Conservation (phyloP, 2,888 invertebrate species). For the Odontothrips loti region DNA sequence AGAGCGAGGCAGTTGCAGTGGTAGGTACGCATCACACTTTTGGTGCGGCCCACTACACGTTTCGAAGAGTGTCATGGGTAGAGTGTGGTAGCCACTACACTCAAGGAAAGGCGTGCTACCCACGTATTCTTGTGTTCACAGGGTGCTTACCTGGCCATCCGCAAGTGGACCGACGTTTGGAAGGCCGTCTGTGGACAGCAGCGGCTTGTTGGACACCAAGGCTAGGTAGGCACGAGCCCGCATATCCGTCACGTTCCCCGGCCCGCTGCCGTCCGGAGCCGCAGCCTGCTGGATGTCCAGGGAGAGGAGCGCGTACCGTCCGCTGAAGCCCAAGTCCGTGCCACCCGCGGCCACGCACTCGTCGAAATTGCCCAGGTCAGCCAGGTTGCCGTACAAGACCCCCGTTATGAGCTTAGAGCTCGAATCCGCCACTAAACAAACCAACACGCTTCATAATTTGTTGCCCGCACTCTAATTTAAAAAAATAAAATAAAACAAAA, state of each 20-base stretch:
- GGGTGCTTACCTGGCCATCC: no score
- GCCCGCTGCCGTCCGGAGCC: not conserved
- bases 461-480: no score
- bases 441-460: no score
- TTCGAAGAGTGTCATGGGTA: no score
- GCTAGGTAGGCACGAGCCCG: not conserved
- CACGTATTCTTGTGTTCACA: no score
- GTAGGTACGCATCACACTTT: no score
- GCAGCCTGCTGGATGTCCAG: not conserved
- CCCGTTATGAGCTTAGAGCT: not conserved
- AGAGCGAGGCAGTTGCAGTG: no score
- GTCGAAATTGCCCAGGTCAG: not conserved
- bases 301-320: not conserved
- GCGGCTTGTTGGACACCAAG: not conserved
- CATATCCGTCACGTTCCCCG: not conserved
- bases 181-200: slow-evolving; percentile 35
- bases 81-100: no score
- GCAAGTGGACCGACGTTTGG: slow-evolving; percentile 35
- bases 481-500: no score
- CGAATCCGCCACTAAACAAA: not conserved
- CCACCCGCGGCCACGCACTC: not conserved
- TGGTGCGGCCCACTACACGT: no score
- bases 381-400: not conserved
- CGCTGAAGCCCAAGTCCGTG: not conserved
- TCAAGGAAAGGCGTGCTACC: no score